These are phyloP conservation scores for Anguilla japonica DNA, from an alignment of 2,113 vertebrate species.

Conservation along the genomic window DNA sequence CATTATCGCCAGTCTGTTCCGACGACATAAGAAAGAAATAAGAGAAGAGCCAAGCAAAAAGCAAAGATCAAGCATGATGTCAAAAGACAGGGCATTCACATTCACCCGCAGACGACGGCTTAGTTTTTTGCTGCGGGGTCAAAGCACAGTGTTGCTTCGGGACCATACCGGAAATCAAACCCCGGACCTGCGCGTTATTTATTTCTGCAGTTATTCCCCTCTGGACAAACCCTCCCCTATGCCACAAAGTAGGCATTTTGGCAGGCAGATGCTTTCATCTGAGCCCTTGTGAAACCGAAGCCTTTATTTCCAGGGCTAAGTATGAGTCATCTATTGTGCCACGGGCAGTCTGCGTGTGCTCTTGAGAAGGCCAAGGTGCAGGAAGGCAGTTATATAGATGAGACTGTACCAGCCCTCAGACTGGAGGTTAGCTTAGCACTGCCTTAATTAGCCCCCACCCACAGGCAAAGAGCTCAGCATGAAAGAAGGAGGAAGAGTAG, in stretches of 20 bases:
- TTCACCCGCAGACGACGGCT: not conserved
- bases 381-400: not conserved
- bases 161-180: not conserved
- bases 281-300: conserved; percentile 31
- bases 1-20: not conserved
- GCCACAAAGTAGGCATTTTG: not conserved
- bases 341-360: conserved; percentile 36
- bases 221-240: not conserved
- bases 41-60: not conserved
- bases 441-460: not conserved
- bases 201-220: not conserved
- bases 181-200: not conserved
- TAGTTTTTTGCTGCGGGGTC: not conserved
- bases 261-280: conserved; percentile 19
- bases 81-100: not conserved
- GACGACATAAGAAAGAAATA: not conserved
- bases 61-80: not conserved
- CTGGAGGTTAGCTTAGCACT: not conserved
- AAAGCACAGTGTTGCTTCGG: not conserved
- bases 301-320: not conserved
- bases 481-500: not conserved
- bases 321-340: conserved; percentile 25
- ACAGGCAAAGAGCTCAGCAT: conserved; percentile 5
- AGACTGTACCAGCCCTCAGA: not conserved
- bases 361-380: not conserved